Percentiles rank a stretch among this genome's conserved stretches.
Conservation (phyloP, 2,888 invertebrate species). For the Phyllotreta cruciferae region DNA sequence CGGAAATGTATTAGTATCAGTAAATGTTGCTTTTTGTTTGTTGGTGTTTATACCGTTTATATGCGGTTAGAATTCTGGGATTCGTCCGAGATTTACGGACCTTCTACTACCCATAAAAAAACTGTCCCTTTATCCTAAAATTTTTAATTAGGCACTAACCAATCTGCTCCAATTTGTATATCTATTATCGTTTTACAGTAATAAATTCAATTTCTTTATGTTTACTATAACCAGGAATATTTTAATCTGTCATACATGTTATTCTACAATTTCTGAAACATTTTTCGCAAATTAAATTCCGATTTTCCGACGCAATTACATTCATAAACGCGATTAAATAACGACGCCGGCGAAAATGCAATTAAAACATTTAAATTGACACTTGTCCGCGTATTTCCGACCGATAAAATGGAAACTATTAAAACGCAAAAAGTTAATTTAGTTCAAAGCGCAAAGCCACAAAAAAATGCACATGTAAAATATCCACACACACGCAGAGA, state of each 20-base stretch:
- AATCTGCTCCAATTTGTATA: too few relatives aligned
- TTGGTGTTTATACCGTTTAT: conserved; percentile 18
- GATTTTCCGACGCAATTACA: too few relatives aligned
- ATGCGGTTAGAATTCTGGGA: conserved; percentile 15
- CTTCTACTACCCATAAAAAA: too few relatives aligned
- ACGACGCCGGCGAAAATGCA: neutral
- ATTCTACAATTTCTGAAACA: too few relatives aligned
- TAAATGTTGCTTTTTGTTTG: conserved; percentile 21
- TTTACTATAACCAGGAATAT: too few relatives aligned
- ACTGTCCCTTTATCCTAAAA: too few relatives aligned
- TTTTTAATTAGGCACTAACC: too few relatives aligned
- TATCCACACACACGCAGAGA: neutral
- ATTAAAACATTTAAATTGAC: conserved; percentile 14
- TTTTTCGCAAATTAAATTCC: too few relatives aligned
- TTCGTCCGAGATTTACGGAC: conserved; percentile 11
- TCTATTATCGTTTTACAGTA: too few relatives aligned
- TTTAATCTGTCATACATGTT: too few relatives aligned
- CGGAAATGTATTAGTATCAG: conserved; percentile 47
- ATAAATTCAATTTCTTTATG: too few relatives aligned
- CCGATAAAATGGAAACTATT: conserved; percentile 18
- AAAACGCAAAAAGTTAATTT: conserved; percentile 27
- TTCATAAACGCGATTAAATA: too few relatives aligned
- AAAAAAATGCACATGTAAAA: conserved; percentile 25
- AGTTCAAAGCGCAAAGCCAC: conserved; percentile 20
- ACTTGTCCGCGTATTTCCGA: conserved; percentile 10